Evolutionary conservation across 2,888 invertebrate species (phyloP), one percentile per base, ranked within the genome.

Genomic region (Drosophila engyochracea): DNA sequence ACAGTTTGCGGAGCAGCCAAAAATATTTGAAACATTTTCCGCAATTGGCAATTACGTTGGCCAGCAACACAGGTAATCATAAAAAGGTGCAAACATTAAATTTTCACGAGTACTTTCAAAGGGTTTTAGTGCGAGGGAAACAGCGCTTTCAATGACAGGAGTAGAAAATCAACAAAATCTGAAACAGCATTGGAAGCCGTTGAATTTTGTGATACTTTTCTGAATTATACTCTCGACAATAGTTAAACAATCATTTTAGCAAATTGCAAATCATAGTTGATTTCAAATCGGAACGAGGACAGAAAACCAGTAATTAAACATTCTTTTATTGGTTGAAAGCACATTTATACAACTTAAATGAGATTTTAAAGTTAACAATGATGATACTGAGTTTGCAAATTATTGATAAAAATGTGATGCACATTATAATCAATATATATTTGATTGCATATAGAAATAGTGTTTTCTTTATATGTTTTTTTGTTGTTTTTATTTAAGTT

Each of bases 71-170:
- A 62, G 78, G 74, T 70, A 67, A 64, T 74, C 74, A 78, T 70
- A 78, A 78, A 77, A 77, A 77, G 70, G 74, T 51, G 53, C 19
- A 60, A 44, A 7, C 77, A 74, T 74, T 61, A 73, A 77, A 67
- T 25, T 54, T 77, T 77, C 60, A 77, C 71, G 63, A 55, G 52
- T 54, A 35, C 52, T 61, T 60, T 12, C 19, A 28, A 59, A 65
- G 51, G 61, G 60, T 10, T 41, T 70, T 7, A 4, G 10, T 25
- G 49, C 35, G 12, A 4, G 6, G 14, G 2, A 37, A 37, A 3
- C 7, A 25, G 16, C 22, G 2, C 10, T 41, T 41, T 10, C n/a
- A n/a, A 41, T n/a, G 41, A 16, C 16, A 25, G 7, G 2, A 25
- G 22, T 4, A 16, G 22, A 10, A 25, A 25, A 1, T 47, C 7